A percentile compares a stretch with the other conserved stretches of the same genome.
These are phyloP conservation scores for Pelobates cultripes DNA, from an alignment of 2,797 vertebrate species.

Conservation along the genomic window DNA sequence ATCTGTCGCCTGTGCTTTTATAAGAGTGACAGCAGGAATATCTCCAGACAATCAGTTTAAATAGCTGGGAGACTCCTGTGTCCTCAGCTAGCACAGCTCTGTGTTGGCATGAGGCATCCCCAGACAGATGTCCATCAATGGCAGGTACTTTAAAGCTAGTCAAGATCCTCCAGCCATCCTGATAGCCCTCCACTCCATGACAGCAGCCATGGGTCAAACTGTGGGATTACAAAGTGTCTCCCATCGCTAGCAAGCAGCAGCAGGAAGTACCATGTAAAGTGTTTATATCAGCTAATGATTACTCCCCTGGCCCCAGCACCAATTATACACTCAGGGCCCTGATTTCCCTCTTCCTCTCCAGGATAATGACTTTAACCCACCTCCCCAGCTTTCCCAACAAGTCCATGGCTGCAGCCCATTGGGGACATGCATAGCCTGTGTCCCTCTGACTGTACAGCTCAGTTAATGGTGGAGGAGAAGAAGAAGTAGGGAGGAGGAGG, in stretches of 20 bases:
- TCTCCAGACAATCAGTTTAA: conserved; percentile 20
- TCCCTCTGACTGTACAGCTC: conserved; percentile 52
- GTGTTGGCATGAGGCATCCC: conserved; percentile 8
- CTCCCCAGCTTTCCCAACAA: background rate
- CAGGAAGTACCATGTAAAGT: conserved; percentile 5
- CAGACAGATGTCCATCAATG: conserved; percentile 35
- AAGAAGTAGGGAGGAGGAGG: conserved; percentile 50
- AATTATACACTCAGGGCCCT: conserved; percentile 32
- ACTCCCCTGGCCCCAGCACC: conserved; percentile 36
- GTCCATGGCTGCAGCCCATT: conserved; percentile 23
- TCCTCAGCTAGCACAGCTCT: conserved; percentile 11
- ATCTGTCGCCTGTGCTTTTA: background rate
- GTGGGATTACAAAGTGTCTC: background rate
- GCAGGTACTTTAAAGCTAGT: conserved; percentile 25
- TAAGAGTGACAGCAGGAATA: background rate
- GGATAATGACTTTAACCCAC: conserved; percentile 17
- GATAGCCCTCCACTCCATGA: conserved; percentile 23
- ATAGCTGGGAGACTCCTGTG: conserved; percentile 7
- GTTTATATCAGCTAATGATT: conserved; percentile 36
- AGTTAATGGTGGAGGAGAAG: background rate
- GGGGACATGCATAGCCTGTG: conserved; percentile 26
- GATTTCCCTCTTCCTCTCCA: conserved; percentile 14
- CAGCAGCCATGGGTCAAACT: background rate
- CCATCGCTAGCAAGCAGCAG: background rate
- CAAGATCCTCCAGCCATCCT: conserved; percentile 1